phyloP scores from a whole-genome alignment of 2,797 vertebrate genomes.

The Liasis olivaceus region DNA sequence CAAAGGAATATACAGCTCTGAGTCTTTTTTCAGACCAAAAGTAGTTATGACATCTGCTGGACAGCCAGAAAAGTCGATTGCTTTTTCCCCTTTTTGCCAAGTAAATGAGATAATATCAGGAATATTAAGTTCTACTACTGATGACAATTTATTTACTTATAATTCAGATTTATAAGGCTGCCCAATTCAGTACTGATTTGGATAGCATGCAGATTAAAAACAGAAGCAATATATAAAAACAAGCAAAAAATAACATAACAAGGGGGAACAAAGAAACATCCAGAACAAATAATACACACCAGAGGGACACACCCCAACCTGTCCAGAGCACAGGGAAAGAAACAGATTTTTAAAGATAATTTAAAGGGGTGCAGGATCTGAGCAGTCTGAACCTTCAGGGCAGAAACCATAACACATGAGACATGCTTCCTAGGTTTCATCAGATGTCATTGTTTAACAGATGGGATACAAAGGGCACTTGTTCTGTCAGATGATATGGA shows the following conservation, averaged over 20 bases:
- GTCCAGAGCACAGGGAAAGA: not conserved
- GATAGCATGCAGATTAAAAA: not conserved
- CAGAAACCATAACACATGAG: not conserved
- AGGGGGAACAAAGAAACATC: not conserved
- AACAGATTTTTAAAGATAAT: not conserved
- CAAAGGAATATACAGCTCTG: not conserved
- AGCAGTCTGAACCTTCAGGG: not conserved
- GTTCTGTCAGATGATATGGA: not conserved
- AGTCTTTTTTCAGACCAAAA: too few relatives aligned
- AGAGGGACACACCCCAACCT: not conserved
- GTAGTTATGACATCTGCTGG: not conserved
- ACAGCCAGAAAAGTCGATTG: not conserved
- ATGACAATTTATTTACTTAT: not conserved
- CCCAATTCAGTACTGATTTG: not conserved
- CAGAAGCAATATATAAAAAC: not conserved
- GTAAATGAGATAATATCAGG: not conserved
- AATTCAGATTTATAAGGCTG: not conserved
- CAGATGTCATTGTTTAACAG: not conserved
- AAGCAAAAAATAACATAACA: too few relatives aligned
- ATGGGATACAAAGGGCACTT: not conserved
- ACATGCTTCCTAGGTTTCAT: not conserved
- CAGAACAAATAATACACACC: not conserved
- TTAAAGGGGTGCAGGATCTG: not conserved
- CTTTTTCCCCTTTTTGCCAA: not conserved
- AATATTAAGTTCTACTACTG: not conserved